phyloP scores from a whole-genome alignment of 2,888 invertebrate species.

The Drosophila algonquin region DNA sequence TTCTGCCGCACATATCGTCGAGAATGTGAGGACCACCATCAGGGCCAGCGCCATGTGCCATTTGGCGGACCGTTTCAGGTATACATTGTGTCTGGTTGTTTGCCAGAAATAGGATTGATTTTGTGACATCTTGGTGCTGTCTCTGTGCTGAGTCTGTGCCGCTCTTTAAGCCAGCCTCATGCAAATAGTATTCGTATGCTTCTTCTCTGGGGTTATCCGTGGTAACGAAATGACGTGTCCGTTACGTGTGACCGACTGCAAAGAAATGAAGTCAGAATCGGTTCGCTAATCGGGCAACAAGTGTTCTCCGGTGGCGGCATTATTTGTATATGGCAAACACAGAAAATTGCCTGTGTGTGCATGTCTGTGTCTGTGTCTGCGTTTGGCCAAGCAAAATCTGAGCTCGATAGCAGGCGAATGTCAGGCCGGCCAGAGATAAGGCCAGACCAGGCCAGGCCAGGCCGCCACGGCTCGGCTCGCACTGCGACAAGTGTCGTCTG shows the following conservation, averaged over 20 bases:
- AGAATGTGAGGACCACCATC: slow-evolving; percentile 80
- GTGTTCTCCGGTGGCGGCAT: slow-evolving; percentile 37
- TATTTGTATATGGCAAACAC: slow-evolving; percentile 65
- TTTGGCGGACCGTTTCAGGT: slow-evolving; percentile 81
- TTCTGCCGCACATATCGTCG: slow-evolving; percentile 81
- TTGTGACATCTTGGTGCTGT: slow-evolving; percentile 80
- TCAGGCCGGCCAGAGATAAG: slow-evolving; percentile 65
- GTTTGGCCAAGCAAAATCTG: slow-evolving; percentile 51
- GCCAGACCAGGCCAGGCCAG: too few relatives aligned
- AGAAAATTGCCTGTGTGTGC: slow-evolving; percentile 29
- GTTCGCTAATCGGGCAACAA: slow-evolving; percentile 56
- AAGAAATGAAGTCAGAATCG: slow-evolving; percentile 49
- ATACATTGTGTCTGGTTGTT: slow-evolving; percentile 83
- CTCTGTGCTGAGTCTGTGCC: slow-evolving; percentile 29
- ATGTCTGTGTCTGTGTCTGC: slow-evolving; percentile 53
- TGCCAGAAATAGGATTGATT: slow-evolving; percentile 84
- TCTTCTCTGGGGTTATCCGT: slow-evolving; percentile 6
- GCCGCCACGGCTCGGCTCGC: background rate
- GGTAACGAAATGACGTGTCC: slow-evolving; percentile 49
- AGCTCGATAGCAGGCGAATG: slow-evolving; percentile 32
- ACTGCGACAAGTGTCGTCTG: slow-evolving; percentile 66
- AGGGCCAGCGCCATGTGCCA: slow-evolving; percentile 80
- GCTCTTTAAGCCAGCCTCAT: slow-evolving; percentile 24
- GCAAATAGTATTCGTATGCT: slow-evolving; percentile 17
- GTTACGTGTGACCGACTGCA: slow-evolving; percentile 53